These are phyloP conservation scores for Corythucha ciliata DNA, from an alignment of 2,888 invertebrate genomes.

Conservation along the genomic window DNA sequence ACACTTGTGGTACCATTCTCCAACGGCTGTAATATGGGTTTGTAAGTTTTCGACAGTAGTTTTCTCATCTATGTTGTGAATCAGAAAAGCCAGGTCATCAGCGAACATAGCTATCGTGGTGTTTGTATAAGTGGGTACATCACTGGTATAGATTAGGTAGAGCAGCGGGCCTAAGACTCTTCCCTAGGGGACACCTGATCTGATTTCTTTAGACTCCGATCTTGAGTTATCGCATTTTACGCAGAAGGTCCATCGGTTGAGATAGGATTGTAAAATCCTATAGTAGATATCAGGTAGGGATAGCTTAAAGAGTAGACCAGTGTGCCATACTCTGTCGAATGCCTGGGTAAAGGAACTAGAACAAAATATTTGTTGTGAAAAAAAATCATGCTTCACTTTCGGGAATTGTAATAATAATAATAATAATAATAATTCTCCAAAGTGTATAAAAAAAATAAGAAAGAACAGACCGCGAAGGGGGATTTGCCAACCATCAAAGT, in stretches of 20 bases:
- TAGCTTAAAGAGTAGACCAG: neutral
- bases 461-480: too few species aligned
- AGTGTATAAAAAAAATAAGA: too few species aligned
- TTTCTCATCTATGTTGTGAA: neutral
- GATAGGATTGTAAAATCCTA: neutral
- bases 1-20: neutral
- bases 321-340: slow-evolving; percentile 11
- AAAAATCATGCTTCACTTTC: too few species aligned
- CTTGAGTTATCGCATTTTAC: neutral
- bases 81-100: slow-evolving; percentile 5
- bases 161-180: neutral
- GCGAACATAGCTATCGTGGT: slow-evolving; percentile 11
- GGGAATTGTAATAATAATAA: too few species aligned
- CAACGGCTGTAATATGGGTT: neutral
- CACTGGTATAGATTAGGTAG: neutral
- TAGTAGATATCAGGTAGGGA: neutral
- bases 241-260: neutral
- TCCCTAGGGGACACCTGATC: neutral
- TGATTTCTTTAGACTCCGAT: neutral
- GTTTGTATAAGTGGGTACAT: neutral
- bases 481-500: too few species aligned
- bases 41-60: neutral
- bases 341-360: too few species aligned
- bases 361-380: too few species aligned
- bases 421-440: too few species aligned